Evolutionary conservation across 2,797 vertebrate species (phyloP).

Genomic region (Coluber constrictor): DNA sequence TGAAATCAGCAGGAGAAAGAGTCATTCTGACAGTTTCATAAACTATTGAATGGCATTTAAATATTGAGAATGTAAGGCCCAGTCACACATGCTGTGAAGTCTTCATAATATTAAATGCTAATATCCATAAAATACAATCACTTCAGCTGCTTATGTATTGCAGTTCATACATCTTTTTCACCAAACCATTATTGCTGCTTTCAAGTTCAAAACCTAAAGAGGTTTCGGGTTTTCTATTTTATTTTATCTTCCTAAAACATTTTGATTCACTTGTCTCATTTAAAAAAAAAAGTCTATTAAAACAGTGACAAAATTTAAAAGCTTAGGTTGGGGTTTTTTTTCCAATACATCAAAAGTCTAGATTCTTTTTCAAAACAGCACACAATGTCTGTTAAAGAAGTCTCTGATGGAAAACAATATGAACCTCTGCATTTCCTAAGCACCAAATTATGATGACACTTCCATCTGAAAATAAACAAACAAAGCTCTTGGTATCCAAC

Average conservation of each 20-base stretch:
- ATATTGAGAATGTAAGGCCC: conserved; percentile 24
- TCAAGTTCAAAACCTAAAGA: conserved; percentile 23
- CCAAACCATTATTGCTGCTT: conserved; percentile 10
- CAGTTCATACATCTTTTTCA: neutral
- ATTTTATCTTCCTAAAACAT: conserved; percentile 23
- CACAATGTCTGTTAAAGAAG: neutral
- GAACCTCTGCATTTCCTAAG: neutral
- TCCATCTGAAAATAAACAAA: neutral
- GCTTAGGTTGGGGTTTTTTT: neutral
- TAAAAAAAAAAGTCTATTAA: neutral
- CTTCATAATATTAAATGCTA: conserved; percentile 11
- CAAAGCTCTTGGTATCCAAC: neutral
- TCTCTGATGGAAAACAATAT: neutral
- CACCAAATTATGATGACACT: rapidly evolving
- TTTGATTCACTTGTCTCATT: neutral
- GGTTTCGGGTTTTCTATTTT: conserved; percentile 37
- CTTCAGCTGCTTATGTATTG: neutral
- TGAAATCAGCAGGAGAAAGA: conserved; percentile 35
- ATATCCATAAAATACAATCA: conserved; percentile 20
- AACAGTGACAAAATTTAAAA: conserved; percentile 3
- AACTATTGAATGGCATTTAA: conserved; percentile 51
- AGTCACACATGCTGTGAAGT: conserved; percentile 36
- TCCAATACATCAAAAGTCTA: neutral
- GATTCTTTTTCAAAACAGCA: neutral
- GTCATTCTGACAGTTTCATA: conserved; percentile 41